Evolutionary conservation across 2,888 invertebrate species (phyloP), one percentile per base, ranked within the genome.

Genomic region (Iphiclides podalirius): DNA sequence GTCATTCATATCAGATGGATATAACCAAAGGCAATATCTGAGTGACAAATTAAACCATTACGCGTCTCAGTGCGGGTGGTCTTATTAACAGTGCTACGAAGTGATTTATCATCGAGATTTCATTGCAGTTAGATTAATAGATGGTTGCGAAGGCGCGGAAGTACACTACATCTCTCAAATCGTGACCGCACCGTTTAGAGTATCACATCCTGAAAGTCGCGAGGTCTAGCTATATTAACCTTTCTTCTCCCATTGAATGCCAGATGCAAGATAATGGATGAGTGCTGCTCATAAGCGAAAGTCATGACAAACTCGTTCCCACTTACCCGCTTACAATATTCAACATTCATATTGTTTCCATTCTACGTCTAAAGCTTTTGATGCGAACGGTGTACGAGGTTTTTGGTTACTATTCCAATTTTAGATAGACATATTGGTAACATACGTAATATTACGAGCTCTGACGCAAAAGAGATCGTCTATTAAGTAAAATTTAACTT

Each of bases 51-150:
- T 74, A 72, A 54, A 60, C 47, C 55, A 52, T 52, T 53, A 61
- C 56, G 57, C 46, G 47, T 42, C 42, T 42, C 70, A 8, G 53
- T 66, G 67, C 72, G 79, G 82, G 84, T 76, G 85, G 84, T 71
- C 84, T 60, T 52, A 57, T 64, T 63, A 60, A 63, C 59, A 61
- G 53, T 54, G 61, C 63, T 67, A 67, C 64, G 58, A 55, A 59
- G 55, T 65, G 55, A 78, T 83, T 76, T 68, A 78, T 82, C 75
- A 80, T 67, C 69, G 60, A 68, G 70, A 72, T 80, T 83, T 86
- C 79, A 78, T 80, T 79, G 65, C 59, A 66, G 60, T 52, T 52
- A 51, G 52, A 59, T 59, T 59, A 63, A 64, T 58, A 58, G 47
- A 59, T 57, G 41, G 50, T 49, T 54, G 28, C 42, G n/a, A n/a